These are phyloP conservation scores for Pseudocheirus occidentalis DNA, from an alignment of 2,797 vertebrate genomes.

Conservation along the genomic window DNA sequence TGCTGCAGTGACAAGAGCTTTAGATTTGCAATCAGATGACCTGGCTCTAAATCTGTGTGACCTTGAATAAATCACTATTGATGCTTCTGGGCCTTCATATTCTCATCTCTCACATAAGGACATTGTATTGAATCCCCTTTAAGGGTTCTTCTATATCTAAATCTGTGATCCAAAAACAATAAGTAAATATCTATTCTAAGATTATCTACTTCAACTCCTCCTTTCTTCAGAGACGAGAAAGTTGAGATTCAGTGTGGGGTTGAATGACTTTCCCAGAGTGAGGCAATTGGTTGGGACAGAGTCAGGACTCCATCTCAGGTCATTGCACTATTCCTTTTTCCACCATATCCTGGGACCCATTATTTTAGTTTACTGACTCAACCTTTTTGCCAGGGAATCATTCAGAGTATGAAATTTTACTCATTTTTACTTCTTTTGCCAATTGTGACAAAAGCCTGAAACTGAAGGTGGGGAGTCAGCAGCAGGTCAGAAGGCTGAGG, in stretches of 20 bases:
- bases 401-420: neutral
- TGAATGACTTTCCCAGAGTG: neutral
- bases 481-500: neutral
- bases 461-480: neutral
- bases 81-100: neutral
- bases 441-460: neutral
- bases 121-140: neutral
- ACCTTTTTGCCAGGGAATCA: neutral
- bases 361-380: neutral
- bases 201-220: too few species aligned
- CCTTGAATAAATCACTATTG: neutral
- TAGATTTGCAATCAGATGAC: neutral
- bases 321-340: neutral
- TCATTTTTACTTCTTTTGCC: neutral
- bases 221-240: neutral
- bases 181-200: neutral
- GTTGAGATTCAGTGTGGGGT: neutral
- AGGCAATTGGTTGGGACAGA: neutral
- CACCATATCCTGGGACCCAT: neutral
- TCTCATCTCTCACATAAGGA: neutral
- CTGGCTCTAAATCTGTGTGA: neutral
- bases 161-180: neutral
- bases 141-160: neutral
- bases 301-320: neutral
- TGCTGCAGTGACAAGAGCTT: neutral